Evolutionary conservation across 1,140 invertebrate species (phyloP).

Genomic region (Brachionus plicatilis): DNA sequence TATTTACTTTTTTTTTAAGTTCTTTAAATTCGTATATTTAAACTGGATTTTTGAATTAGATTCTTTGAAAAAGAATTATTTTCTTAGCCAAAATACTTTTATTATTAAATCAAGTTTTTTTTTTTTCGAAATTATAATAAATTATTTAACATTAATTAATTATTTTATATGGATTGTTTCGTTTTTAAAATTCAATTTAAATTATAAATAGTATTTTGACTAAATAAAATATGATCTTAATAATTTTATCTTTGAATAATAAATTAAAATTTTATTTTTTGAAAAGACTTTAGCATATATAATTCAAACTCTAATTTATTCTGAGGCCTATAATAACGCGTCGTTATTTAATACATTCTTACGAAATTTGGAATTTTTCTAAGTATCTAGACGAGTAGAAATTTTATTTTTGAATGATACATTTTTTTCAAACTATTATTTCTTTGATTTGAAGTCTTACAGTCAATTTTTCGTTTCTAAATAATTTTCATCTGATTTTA

Average conservation of each 20-base stretch:
- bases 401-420: background rate
- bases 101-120: background rate
- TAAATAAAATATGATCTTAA: background rate
- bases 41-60: no score
- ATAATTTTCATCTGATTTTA: no score
- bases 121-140: background rate
- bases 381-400: background rate
- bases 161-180: background rate
- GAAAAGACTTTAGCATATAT: background rate
- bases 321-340: background rate
- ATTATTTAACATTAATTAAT: background rate
- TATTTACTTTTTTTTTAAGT: no score
- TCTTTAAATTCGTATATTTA: no score
- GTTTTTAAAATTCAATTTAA: background rate
- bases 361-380: background rate
- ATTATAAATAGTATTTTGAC: background rate
- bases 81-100: no score
- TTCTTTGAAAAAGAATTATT: no score
- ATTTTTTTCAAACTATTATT: background rate
- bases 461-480: no score
- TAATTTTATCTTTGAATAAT: background rate
- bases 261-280: background rate
- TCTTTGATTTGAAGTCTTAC: background rate
- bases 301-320: background rate
- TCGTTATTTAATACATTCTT: conserved; percentile 1